Conservation (phyloP, 2,797 vertebrate species). For the Ctenosaura bakeri region DNA sequence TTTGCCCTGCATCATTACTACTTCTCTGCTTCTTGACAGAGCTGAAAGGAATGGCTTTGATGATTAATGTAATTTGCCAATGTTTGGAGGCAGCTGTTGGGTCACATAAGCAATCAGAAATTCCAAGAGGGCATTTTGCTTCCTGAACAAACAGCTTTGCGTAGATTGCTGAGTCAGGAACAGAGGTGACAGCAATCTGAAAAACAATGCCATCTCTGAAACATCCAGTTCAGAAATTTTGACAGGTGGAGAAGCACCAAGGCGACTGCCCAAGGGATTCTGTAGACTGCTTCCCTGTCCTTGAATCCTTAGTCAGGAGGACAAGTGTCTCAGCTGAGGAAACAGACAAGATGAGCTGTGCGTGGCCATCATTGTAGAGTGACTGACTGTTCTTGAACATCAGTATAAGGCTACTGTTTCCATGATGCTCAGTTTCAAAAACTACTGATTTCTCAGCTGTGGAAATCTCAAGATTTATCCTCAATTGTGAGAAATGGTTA, state of each 20-base stretch:
- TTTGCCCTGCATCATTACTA: conserved; percentile 11
- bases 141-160: not conserved
- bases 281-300: not conserved
- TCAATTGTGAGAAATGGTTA: not conserved
- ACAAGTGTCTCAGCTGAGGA: not conserved
- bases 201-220: conserved; percentile 29
- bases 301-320: conserved; percentile 10
- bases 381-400: not conserved
- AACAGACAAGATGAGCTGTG: not conserved
- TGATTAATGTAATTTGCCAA: conserved; percentile 46
- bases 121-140: conserved; percentile 32
- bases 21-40: conserved; percentile 36
- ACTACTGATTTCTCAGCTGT: not conserved
- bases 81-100: conserved; percentile 36
- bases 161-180: conserved; percentile 37
- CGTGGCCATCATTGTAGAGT: not conserved
- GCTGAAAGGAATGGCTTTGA: conserved; percentile 45
- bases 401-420: not conserved
- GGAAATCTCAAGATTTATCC: not conserved
- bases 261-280: conserved; percentile 22
- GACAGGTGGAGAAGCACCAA: conserved; percentile 20
- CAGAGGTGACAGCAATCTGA: conserved; percentile 11
- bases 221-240: conserved; percentile 22
- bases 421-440: not conserved
- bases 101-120: conserved; percentile 6